phyloP scores from a whole-genome alignment of 2,888 invertebrate genomes.

The Euphydryas editha region DNA sequence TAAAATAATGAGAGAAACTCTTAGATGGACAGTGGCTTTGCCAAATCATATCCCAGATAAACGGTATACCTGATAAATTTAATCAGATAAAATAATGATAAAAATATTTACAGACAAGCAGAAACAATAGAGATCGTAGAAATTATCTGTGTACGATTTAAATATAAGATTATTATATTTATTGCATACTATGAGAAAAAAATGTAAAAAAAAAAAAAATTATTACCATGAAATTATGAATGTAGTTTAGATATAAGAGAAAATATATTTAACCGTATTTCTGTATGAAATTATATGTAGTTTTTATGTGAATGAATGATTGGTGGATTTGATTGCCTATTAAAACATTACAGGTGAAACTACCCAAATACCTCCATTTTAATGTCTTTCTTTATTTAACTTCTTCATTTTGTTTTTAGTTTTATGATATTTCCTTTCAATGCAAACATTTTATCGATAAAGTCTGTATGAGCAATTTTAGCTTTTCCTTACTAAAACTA shows the following conservation, averaged over 20 bases:
- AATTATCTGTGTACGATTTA: slow-evolving; percentile 67
- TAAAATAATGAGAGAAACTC: slow-evolving; percentile 20
- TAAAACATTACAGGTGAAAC: slow-evolving; percentile 47
- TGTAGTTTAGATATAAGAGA: slow-evolving; percentile 79
- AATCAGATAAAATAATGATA: slow-evolving; percentile 58
- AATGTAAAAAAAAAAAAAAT: slow-evolving; percentile 77
- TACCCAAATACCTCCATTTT: slow-evolving; percentile 52
- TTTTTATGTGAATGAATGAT: slow-evolving; percentile 81
- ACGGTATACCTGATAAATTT: slow-evolving; percentile 77
- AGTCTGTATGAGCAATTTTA: not conserved
- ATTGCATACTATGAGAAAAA: slow-evolving; percentile 76
- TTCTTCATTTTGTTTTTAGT: not conserved
- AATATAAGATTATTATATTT: slow-evolving; percentile 70
- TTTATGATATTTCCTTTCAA: not conserved
- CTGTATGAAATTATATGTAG: slow-evolving; percentile 84
- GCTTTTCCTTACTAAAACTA: not conserved
- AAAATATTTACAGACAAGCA: slow-evolving; percentile 70
- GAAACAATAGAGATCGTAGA: slow-evolving; percentile 59
- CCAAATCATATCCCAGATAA: slow-evolving; percentile 71
- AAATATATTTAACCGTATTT: slow-evolving; percentile 84
- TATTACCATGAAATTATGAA: slow-evolving; percentile 70
- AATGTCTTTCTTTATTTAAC: slow-evolving; percentile 16
- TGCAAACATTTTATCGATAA: not conserved
- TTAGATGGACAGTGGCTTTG: slow-evolving; percentile 45
- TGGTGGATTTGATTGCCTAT: slow-evolving; percentile 73